Base-by-base conservation (phyloP, 2,113 vertebrate genomes). In the Erinaceus europaeus region DNA sequence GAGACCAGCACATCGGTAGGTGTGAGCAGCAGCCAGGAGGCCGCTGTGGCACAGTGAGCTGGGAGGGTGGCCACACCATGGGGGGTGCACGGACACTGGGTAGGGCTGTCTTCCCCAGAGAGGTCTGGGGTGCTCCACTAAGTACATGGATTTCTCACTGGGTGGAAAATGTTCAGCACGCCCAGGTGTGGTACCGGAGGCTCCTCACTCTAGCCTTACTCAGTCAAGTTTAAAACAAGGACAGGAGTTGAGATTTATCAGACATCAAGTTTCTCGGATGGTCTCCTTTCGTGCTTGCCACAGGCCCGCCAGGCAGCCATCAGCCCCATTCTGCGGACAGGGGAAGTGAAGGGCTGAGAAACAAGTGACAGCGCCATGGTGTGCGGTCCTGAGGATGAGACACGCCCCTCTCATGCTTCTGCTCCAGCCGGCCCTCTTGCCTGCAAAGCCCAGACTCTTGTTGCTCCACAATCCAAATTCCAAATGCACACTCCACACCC, bases 11-110 rank as follows among this genome's bases (percentile, higher is more conserved):
- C 25, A 9, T 27, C 25, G 55, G 27, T 57, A 27, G 55, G 55
- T 23, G 10, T 55, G 53, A 25, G 21, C 3, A 23, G 53, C 53
- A 50, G 9, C 53, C 21, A 8, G 27, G 53, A 21, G 21, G 21
- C 53, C 20, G 18, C 18, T 18, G 27, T 1, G 21, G 53, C 1
- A n/a, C n/a, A n/a, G 53, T 25, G 53, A 55, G 53, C 21, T 2
- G 14, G 68, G 6, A 21, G 9, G 1, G 50, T 27, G 34, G 3
- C 1, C 1, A 3, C 0, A 15, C 27, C 38, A 3, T 11, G 59
- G 44, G 27, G 20, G 8, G 3, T 9, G 40, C 73, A 42, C 1
- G 4, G 0, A 64, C 23, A 40, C 23, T 2, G 5, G 73, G 29
- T 2, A 38, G 46, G 25, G 27, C 21, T 52, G 50, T 23, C n/a